These are phyloP conservation scores for Paraplagusia blochii DNA, from an alignment of 2,113 vertebrate species.

Conservation along the genomic window DNA sequence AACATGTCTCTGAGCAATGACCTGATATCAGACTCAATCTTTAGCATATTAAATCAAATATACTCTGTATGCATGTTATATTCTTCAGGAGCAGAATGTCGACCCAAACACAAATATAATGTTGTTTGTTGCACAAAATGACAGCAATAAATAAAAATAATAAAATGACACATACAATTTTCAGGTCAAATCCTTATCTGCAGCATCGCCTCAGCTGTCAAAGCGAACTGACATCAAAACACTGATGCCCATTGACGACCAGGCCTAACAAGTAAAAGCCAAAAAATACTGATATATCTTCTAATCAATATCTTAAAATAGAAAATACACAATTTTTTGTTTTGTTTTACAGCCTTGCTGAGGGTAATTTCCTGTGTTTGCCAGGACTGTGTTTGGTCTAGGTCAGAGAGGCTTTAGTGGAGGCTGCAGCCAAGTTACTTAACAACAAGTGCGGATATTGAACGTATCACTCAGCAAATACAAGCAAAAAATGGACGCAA, in stretches of 20 bases:
- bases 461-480: accelerated
- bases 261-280: constrained; percentile 28
- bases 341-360: neutral
- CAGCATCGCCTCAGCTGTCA: constrained; percentile 22
- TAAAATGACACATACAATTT: too few relatives aligned
- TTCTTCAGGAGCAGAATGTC: too few relatives aligned
- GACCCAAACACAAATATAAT: too few relatives aligned
- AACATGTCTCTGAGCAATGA: too few relatives aligned
- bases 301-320: too few relatives aligned
- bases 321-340: too few relatives aligned
- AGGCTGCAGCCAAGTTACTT: constrained; percentile 37
- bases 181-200: neutral
- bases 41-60: too few relatives aligned
- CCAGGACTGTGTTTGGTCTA: constrained; percentile 46
- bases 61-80: too few relatives aligned
- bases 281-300: neutral
- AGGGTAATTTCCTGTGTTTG: constrained; percentile 36
- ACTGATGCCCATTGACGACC: constrained; percentile 44
- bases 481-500: neutral
- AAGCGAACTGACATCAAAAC: constrained; percentile 36
- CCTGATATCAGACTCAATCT: too few relatives aligned
- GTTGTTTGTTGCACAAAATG: too few relatives aligned
- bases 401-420: constrained; percentile 54
- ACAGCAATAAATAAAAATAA: too few relatives aligned
- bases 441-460: constrained; percentile 4